These are phyloP conservation scores for Bufo bufo DNA, from an alignment of 2,113 vertebrate genomes.

Conservation along the genomic window DNA sequence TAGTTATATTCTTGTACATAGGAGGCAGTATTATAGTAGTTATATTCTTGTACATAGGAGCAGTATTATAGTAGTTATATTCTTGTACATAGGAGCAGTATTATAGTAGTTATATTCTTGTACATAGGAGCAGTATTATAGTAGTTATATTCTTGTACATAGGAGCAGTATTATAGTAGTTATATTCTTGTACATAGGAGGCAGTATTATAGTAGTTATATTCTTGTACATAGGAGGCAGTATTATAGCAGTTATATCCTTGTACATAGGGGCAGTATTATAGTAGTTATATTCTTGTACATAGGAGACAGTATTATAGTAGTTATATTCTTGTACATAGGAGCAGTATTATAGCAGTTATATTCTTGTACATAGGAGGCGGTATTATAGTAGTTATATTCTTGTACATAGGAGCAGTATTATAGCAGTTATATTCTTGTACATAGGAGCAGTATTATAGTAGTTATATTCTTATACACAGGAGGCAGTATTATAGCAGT, in stretches of 20 bases:
- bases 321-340: slow-evolving; percentile 3
- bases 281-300: slow-evolving; percentile 12
- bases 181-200: background rate
- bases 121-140: background rate
- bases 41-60: background rate
- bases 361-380: background rate
- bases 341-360: slow-evolving; percentile 3
- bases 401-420: slow-evolving; percentile 6
- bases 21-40: background rate
- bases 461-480: slow-evolving; percentile 1
- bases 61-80: background rate
- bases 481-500: background rate
- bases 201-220: slow-evolving; percentile 6
- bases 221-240: background rate
- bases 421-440: slow-evolving; percentile 7
- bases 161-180: slow-evolving; percentile 7
- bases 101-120: background rate
- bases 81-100: background rate
- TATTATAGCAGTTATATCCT: too few species aligned
- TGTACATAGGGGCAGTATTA: too few species aligned
- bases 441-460: slow-evolving; percentile 1
- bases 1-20: background rate
- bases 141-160: background rate
- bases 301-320: background rate
- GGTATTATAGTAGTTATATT: slow-evolving; percentile 10